These are phyloP conservation scores for Phylloscopus whistleri DNA, from an alignment of 2,113 vertebrate species.

Conservation along the genomic window DNA sequence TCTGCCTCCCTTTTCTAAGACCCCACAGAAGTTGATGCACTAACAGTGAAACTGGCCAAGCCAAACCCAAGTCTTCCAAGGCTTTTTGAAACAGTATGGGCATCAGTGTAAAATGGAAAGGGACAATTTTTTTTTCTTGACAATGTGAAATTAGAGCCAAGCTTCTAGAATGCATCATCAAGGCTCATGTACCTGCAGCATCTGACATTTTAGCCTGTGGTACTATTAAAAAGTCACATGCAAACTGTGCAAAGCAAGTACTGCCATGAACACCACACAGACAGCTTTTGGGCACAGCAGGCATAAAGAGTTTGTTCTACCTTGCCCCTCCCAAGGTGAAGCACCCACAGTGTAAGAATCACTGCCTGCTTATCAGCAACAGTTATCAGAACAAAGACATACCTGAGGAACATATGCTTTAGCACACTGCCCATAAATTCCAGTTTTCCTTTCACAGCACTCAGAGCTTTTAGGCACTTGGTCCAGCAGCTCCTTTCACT, in stretches of 20 bases:
- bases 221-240: neutral
- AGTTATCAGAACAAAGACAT: neutral
- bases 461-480: neutral
- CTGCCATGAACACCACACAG: neutral
- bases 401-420: accelerated
- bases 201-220: neutral
- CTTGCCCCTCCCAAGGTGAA: neutral
- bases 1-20: neutral
- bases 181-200: neutral
- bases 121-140: neutral
- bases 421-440: neutral
- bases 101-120: neutral
- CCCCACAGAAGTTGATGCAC: neutral
- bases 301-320: neutral
- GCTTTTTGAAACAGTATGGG: neutral
- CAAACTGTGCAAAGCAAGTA: neutral
- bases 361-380: neutral
- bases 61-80: neutral
- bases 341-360: neutral
- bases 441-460: neutral
- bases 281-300: neutral
- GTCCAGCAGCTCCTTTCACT: neutral
- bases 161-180: neutral
- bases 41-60: neutral
- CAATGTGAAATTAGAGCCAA: neutral